A percentile compares a stretch with the other conserved stretches of the same genome.
Conservation (phyloP, 2,113 vertebrate genomes). For the Gavia stellata region DNA sequence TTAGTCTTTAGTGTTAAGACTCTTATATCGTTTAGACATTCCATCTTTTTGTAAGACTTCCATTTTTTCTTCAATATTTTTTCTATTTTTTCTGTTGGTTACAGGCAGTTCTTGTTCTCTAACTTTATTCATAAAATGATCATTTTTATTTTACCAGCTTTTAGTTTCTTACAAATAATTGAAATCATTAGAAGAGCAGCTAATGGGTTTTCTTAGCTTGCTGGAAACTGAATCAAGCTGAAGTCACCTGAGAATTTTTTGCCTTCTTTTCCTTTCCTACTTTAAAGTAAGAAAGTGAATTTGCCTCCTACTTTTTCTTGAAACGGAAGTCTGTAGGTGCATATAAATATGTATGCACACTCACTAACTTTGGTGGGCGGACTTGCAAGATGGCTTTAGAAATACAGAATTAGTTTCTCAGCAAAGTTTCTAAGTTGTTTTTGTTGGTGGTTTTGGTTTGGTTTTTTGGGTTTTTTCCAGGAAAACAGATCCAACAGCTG, state of each 20-base stretch:
- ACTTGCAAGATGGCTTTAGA: slow-evolving; percentile 26
- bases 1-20: slow-evolving; percentile 59
- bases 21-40: slow-evolving; percentile 35
- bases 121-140: background rate
- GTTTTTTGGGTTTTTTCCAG: fast-evolving
- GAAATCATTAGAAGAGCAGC: background rate
- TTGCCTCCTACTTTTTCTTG: background rate
- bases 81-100: background rate
- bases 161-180: background rate
- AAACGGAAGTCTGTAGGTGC: slow-evolving; percentile 9
- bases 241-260: slow-evolving; percentile 26
- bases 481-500: background rate
- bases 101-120: background rate
- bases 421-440: background rate
- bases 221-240: background rate
- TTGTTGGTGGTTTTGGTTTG: background rate
- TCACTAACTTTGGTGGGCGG: background rate
- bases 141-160: slow-evolving; percentile 2
- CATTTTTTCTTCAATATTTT: slow-evolving; percentile 46
- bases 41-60: slow-evolving; percentile 32
- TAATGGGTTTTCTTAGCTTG: background rate
- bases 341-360: slow-evolving; percentile 23
- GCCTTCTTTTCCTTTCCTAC: background rate
- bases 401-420: background rate
- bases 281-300: background rate